These are phyloP conservation scores for Lepus americanus DNA, from an alignment of 2,113 vertebrate genomes.

Conservation along the genomic window DNA sequence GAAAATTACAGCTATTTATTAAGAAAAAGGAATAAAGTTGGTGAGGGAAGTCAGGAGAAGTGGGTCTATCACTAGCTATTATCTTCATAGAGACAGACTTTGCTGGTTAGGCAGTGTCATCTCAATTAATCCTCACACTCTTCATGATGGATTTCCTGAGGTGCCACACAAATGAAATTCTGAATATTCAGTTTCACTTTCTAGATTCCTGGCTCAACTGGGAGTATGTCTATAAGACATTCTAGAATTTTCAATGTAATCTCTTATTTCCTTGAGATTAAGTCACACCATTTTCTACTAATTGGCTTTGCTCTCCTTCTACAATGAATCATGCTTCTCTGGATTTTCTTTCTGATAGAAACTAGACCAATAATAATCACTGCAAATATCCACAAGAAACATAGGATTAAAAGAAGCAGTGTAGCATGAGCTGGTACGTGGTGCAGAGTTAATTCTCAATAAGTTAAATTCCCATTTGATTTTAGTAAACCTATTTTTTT, in stretches of 20 bases:
- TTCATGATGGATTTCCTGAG: not conserved
- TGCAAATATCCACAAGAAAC: not conserved
- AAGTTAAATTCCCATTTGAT: not conserved
- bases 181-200: not conserved
- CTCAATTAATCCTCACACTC: not conserved
- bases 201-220: not conserved
- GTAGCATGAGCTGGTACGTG: not conserved
- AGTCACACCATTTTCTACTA: not conserved
- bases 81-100: not conserved
- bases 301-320: not conserved
- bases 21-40: not conserved
- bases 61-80: not conserved
- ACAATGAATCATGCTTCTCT: not conserved
- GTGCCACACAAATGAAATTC: not conserved
- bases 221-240: not conserved
- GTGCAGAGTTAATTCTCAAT: not conserved
- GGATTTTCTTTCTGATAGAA: not conserved
- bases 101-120: not conserved
- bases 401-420: not conserved
- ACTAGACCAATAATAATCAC: not conserved
- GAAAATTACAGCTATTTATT: not conserved
- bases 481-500: not conserved
- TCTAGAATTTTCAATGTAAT: constrained; percentile 46
- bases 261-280: not conserved
- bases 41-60: not conserved